A percentile compares a stretch with the other conserved stretches of the same genome.
Evolutionary conservation across 2,797 vertebrate species (phyloP).

Genomic region (Chelidonichthys spinosus): DNA sequence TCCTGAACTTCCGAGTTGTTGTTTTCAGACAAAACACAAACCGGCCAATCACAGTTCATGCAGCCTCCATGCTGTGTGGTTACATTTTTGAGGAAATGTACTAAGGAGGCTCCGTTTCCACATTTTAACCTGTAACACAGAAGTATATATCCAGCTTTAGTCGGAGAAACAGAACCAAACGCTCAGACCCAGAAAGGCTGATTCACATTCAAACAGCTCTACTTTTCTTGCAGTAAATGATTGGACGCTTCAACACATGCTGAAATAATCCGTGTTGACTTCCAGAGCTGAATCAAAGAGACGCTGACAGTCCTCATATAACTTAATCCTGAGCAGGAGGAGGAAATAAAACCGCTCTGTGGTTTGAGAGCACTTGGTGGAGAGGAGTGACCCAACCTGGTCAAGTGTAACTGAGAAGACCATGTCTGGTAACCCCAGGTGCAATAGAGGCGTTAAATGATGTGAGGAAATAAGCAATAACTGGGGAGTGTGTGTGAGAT

Average conservation of each 20-base stretch:
- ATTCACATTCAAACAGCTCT: constrained; percentile 55
- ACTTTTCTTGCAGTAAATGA: constrained; percentile 52
- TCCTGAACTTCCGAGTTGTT: too few species aligned
- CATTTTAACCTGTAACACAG: background rate
- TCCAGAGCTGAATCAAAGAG: constrained; percentile 72
- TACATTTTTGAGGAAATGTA: background rate
- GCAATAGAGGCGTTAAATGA: constrained; percentile 69
- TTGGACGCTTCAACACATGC: constrained; percentile 64
- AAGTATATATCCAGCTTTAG: background rate
- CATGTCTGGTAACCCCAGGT: constrained; percentile 71
- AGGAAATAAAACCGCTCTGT: constrained; percentile 71
- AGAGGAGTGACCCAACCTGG: constrained; percentile 58
- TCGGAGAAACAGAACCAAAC: background rate
- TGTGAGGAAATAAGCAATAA: constrained; percentile 73
- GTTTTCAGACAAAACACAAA: background rate
- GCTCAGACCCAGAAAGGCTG: constrained; percentile 37
- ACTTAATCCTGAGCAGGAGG: constrained; percentile 75
- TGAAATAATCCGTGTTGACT: constrained; percentile 71
- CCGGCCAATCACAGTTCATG: background rate
- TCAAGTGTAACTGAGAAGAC: constrained; percentile 73
- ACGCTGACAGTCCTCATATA: constrained; percentile 81
- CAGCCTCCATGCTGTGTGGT: background rate
- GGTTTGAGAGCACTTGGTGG: constrained; percentile 39
- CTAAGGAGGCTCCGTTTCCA: background rate
- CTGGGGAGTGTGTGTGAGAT: constrained; percentile 29